Evolutionary conservation across 2,797 vertebrate species (phyloP).

Genomic region (Hyperoplus lanceolatus): DNA sequence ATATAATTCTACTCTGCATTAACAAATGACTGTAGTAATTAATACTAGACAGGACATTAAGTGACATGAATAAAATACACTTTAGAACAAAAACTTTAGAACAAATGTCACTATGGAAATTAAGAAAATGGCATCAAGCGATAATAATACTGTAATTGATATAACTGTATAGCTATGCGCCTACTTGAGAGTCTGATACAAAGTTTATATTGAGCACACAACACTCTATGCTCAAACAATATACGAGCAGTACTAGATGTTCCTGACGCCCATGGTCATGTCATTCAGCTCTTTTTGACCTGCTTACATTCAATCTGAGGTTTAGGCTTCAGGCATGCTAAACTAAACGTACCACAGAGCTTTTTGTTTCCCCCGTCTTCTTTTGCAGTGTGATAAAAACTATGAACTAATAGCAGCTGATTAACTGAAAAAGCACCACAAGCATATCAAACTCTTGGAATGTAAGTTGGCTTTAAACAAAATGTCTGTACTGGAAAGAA

Average conservation of each 20-base stretch:
- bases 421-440: constrained; percentile 1
- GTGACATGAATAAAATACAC: constrained; percentile 37
- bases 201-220: constrained; percentile 25
- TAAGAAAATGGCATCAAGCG: constrained; percentile 52
- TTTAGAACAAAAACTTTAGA: constrained; percentile 12
- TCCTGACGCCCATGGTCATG: background rate
- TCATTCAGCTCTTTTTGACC: constrained; percentile 21
- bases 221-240: constrained; percentile 11
- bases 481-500: constrained; percentile 7
- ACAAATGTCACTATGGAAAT: constrained; percentile 30
- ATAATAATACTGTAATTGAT: constrained; percentile 23
- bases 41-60: constrained; percentile 49
- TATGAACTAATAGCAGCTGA: constrained; percentile 16
- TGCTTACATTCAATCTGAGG: constrained; percentile 1
- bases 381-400: constrained; percentile 11
- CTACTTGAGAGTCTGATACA: too few species aligned
- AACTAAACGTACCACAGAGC: constrained; percentile 9
- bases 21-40: constrained; percentile 75
- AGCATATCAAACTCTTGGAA: constrained; percentile 12
- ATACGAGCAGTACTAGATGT: constrained; percentile 32
- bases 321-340: background rate
- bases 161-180: constrained; percentile 3
- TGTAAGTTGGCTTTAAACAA: constrained; percentile 20
- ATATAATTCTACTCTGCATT: constrained; percentile 84
- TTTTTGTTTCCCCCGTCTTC: constrained; percentile 11